These are phyloP conservation scores for Cinclus mexicanus DNA, from an alignment of 2,113 vertebrate genomes.

Conservation along the genomic window DNA sequence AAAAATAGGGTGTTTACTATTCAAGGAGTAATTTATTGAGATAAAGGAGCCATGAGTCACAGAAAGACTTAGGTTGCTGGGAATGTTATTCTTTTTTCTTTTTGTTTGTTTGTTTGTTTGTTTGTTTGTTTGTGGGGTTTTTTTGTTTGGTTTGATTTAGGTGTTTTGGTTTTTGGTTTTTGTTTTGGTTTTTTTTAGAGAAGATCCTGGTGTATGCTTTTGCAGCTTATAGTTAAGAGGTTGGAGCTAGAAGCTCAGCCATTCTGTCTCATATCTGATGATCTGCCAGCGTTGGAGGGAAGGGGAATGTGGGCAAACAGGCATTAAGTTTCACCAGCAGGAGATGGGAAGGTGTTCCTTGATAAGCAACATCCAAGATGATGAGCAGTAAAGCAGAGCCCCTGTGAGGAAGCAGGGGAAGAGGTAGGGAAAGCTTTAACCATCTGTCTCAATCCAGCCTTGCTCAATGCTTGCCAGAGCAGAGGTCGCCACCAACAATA, in stretches of 20 bases:
- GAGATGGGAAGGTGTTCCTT: constrained; percentile 26
- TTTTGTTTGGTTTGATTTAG: too few species aligned
- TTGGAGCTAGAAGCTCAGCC: constrained; percentile 47
- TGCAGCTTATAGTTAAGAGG: constrained; percentile 40
- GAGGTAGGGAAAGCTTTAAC: constrained; percentile 24
- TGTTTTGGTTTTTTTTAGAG: background rate
- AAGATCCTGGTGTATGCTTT: constrained; percentile 15
- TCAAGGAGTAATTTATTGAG: constrained; percentile 16
- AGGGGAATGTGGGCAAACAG: constrained; percentile 56
- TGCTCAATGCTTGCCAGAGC: constrained; percentile 52
- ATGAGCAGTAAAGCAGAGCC: constrained; percentile 22
- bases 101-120: background rate
- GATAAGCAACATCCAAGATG: constrained; percentile 55
- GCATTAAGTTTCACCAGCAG: constrained; percentile 59
- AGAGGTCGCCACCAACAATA: constrained; percentile 64
- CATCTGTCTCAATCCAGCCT: constrained; percentile 24
- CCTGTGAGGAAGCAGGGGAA: constrained; percentile 11
- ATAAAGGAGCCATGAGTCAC: background rate
- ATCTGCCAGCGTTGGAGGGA: constrained; percentile 38
- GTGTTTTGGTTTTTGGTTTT: background rate
- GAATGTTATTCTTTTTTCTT: background rate
- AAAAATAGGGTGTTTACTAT: background rate
- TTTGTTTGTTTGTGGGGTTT: background rate
- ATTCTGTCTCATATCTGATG: constrained; percentile 63
- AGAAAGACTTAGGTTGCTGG: background rate